Base-by-base conservation (phyloP, 2,113 vertebrate genomes). In the Lophius piscatorius region DNA sequence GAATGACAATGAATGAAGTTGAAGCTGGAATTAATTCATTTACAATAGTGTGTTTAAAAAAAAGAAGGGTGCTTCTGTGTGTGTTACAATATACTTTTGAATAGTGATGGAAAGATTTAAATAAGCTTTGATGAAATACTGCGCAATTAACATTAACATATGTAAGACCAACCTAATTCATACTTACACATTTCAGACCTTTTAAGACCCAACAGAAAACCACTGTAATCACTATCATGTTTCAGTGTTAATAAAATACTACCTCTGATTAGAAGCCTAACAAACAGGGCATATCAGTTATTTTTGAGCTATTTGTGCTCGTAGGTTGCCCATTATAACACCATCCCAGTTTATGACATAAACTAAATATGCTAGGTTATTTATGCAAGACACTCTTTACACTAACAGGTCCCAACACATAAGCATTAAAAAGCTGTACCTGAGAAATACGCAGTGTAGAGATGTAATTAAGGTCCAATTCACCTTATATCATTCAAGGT, bases 341-440 rank as follows among this genome's bases (percentile, higher is more conserved):
- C 5, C 24, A 57, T 39, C 31, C 7, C 12, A 49, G 20, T 13
- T 44, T 6, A 1, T 9, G 28, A 64, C 47, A 39, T 22, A 28
- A 20, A 10, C 11, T 8, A 35, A 24, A 26, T 49, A 47, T 50
- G 35, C 17, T 31, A 21, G 5, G 35, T 5, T 80, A 47, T 48
- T 9, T n/a, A n/a, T n/a, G 22, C 39, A 65, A 63, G 38, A 4
- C 12, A 29, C 1, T 9, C 9, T 4, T 39, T 47, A 34, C 39
- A 28, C 18, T 17, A 44, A 33, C 28, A 45, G 6, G 57, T 38
- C 62, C 29, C 33, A 29, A 54, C 49, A 59, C 18, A 45, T 24
- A 60, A 38, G 17, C 9, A 52, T 39, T 17, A 29, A 38, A 26
- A 0, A 26, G 36, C 16, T 36, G 4, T n/a, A 21, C 20, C 20